phyloP scores from a whole-genome alignment of 2,113 vertebrate genomes.

The Mesitornis unicolor region DNA sequence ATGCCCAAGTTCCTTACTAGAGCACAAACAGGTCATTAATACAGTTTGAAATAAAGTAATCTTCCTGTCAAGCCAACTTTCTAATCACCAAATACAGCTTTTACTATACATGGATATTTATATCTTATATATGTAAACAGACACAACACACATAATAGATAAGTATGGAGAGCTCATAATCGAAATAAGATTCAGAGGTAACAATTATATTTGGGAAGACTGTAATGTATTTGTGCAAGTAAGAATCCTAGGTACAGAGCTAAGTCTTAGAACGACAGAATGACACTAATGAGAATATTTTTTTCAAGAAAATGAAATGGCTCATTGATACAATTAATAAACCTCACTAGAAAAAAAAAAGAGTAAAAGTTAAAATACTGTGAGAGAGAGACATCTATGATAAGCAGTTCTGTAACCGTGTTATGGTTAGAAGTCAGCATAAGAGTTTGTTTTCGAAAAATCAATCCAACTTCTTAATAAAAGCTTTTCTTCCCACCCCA shows the following conservation, averaged over 20 bases:
- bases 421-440: neutral
- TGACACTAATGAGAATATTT: neutral
- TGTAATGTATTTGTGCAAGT: neutral
- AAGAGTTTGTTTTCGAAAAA: neutral
- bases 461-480: neutral
- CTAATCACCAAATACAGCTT: neutral
- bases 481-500: neutral
- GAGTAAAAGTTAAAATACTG: neutral
- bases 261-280: neutral
- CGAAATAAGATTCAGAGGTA: neutral
- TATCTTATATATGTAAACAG: neutral
- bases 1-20: neutral
- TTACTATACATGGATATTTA: neutral
- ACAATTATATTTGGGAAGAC: neutral
- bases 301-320: neutral
- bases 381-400: neutral
- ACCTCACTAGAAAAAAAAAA: neutral
- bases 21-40: neutral
- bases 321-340: neutral
- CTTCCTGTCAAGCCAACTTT: neutral
- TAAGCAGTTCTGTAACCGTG: neutral
- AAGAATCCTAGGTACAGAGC: neutral
- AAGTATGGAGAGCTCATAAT: neutral
- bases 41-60: neutral
- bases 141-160: neutral